Base-by-base conservation (phyloP, 2,797 vertebrate genomes). In the Acanthopagrus latus region DNA sequence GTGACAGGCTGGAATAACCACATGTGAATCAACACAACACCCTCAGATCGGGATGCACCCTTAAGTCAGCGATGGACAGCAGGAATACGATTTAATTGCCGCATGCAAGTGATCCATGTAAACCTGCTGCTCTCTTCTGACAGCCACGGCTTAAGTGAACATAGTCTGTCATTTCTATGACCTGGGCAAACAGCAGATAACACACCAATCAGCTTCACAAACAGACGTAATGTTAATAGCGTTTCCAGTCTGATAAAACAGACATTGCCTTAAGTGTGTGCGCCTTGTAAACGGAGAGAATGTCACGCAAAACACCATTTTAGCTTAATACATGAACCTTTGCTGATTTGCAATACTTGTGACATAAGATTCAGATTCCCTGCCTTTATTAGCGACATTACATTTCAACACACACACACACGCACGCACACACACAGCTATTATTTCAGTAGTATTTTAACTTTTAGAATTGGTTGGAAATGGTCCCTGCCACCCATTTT, bases 241-340 rank as follows among this genome's bases (percentile, higher is more conserved):
- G 1, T 38, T 12, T 20, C 20, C 69, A 66, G n/a, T 48, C 59
- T n/a, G 44, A 25, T 50, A 74, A 71, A 66, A 16, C 43, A 0
- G 18, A 13, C 52, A 16, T 0, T 48, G 33, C 41, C 41, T 60
- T 7, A 75, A 62, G 47, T n/a, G 73, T 73, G 51, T 20, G n/a
- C 65, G 51, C 57, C 59, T 65, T 14, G 5, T 5, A 47, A 68
- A 78, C 56, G 58, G 18, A 59, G 65, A 64, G 74, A 70, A 76
- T 79, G 1, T 86, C 81, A 83, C 29, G 44, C 80, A 73, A 71
- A 88, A 77, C 47, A 17, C 69, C 2, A 17, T 67, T 50, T 0
- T 27, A 0, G 47, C 78, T 85, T 63, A 6, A 56, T 7, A 9
- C 8, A 5, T 59, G 5, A 2, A 12, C 10, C 51, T 4, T 2